Percentiles rank a stretch among this genome's conserved stretches.
Evolutionary conservation across 2,797 vertebrate genomes (phyloP).

Genomic region (Danio aesculapii): DNA sequence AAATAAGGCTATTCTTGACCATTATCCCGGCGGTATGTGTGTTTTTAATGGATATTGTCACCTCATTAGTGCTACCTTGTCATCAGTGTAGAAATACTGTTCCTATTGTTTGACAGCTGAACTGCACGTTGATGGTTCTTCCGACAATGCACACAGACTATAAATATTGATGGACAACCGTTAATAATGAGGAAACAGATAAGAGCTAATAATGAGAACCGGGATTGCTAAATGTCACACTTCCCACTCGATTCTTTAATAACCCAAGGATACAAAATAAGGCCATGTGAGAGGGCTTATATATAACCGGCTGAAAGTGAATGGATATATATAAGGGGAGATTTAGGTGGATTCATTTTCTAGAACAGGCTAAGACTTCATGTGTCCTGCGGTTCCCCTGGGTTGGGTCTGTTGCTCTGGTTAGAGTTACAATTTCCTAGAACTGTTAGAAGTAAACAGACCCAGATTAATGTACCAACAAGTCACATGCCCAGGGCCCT

Average conservation of each 20-base stretch:
- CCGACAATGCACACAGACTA: slow-evolving; percentile 15
- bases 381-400: slow-evolving; percentile 52
- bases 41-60: slow-evolving; percentile 34
- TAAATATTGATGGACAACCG: slow-evolving; percentile 17
- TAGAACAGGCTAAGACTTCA: slow-evolving; percentile 68
- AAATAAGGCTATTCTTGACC: background rate
- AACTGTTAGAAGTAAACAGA: slow-evolving; percentile 4
- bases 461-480: slow-evolving; percentile 25
- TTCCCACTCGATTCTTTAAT: slow-evolving; percentile 74
- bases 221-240: slow-evolving; percentile 75
- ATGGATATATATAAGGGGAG: background rate
- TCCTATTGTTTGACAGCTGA: slow-evolving; percentile 50
- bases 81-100: slow-evolving; percentile 12
- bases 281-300: slow-evolving; percentile 73
- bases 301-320: slow-evolving; percentile 74
- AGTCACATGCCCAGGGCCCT: background rate
- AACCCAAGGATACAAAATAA: slow-evolving; percentile 74
- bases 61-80: slow-evolving; percentile 29
- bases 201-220: slow-evolving; percentile 38
- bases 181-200: slow-evolving; percentile 25
- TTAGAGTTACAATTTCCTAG: slow-evolving; percentile 30
- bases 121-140: slow-evolving; percentile 14
- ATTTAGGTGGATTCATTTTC: slow-evolving; percentile 29
- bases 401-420: slow-evolving; percentile 5
- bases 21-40: background rate